Evolutionary conservation across 2,888 invertebrate species (phyloP).

Genomic region (Eristalis arbustorum): DNA sequence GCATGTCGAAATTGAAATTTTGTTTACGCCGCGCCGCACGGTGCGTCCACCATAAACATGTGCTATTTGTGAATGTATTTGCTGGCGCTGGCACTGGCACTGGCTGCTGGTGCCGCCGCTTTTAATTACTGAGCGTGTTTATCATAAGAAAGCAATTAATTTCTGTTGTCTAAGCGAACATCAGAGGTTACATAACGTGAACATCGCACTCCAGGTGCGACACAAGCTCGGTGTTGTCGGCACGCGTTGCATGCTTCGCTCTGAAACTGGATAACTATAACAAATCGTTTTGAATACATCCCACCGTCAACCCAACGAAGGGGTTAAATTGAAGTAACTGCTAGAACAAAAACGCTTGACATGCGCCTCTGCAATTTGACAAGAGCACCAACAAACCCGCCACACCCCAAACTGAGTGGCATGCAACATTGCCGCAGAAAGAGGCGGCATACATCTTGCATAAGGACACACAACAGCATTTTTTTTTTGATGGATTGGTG

Average conservation of each 20-base stretch:
- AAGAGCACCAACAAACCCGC: slow-evolving; percentile 13
- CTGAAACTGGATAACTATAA: slow-evolving; percentile 6
- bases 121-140: slow-evolving; percentile 12
- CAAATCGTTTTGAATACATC: slow-evolving; percentile 9
- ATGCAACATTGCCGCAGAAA: slow-evolving; percentile 35
- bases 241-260: slow-evolving; percentile 22
- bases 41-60: not conserved
- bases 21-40: not conserved
- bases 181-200: not conserved
- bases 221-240: not conserved
- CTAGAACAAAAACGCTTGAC: slow-evolving; percentile 21
- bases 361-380: slow-evolving; percentile 41
- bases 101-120: not conserved
- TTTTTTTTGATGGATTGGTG: slow-evolving; percentile 44
- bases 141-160: slow-evolving; percentile 19
- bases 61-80: not conserved
- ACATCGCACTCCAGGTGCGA: not conserved
- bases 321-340: slow-evolving; percentile 18
- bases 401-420: not conserved
- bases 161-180: slow-evolving; percentile 8
- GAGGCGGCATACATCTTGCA: slow-evolving; percentile 35
- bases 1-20: not conserved
- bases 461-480: not conserved
- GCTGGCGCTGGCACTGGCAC: not conserved
- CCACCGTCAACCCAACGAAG: slow-evolving; percentile 1